Percentiles rank a stretch among this genome's conserved stretches.
phyloP scores from a whole-genome alignment of 1,140 invertebrate genomes.

The Drosophila erecta region DNA sequence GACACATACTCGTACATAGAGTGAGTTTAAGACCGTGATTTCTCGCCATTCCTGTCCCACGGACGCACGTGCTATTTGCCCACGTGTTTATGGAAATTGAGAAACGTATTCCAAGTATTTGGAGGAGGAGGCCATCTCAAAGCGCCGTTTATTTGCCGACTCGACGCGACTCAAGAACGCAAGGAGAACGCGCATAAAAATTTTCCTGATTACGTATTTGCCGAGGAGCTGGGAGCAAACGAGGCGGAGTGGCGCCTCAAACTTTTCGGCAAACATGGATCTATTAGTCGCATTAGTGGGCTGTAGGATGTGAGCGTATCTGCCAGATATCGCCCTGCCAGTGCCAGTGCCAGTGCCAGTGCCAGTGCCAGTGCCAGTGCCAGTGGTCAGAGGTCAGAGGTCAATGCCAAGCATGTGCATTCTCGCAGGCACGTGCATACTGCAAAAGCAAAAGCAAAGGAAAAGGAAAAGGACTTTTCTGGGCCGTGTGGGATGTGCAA shows the following conservation, averaged over 20 bases:
- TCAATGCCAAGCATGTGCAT: constrained; percentile 53
- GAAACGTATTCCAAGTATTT: constrained; percentile 75
- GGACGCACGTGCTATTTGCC: constrained; percentile 79
- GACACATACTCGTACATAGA: too few relatives aligned
- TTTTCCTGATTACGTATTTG: constrained; percentile 81
- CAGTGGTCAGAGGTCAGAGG: constrained; percentile 57
- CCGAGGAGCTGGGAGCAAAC: constrained; percentile 33
- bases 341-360: too few relatives aligned
- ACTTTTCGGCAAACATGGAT: constrained; percentile 68
- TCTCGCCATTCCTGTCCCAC: not conserved
- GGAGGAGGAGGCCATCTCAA: constrained; percentile 58
- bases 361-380: too few relatives aligned
- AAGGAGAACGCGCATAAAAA: constrained; percentile 74
- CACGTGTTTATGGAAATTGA: constrained; percentile 83
- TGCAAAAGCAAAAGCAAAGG: not conserved
- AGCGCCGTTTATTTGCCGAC: constrained; percentile 60
- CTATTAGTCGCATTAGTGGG: constrained; percentile 77
- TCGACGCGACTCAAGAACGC: constrained; percentile 15
- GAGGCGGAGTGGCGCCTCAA: constrained; percentile 34
- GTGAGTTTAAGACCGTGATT: not conserved
- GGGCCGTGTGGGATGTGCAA: constrained; percentile 12
- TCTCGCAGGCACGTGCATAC: constrained; percentile 62
- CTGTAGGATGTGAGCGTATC: too few relatives aligned
- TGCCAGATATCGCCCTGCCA: too few relatives aligned
- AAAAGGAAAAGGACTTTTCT: not conserved